Base-by-base conservation (phyloP, 2,797 vertebrate genomes). In the Harpagifer antarcticus region DNA sequence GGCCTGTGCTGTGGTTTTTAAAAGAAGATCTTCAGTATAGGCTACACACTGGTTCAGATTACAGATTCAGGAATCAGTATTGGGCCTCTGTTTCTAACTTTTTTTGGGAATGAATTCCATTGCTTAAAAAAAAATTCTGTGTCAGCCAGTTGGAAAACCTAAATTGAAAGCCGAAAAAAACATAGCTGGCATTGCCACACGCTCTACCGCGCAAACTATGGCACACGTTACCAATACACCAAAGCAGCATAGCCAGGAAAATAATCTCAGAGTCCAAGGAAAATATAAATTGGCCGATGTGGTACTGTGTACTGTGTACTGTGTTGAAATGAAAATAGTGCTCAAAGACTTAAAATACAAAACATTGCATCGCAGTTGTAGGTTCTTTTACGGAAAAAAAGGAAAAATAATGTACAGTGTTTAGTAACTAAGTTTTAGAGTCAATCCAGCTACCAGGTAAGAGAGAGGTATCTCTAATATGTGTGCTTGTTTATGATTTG, bases 191-290 rank as follows among this genome's bases (percentile, higher is more conserved):
- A 69, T 19, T 9, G 8, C 57, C 15, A 12, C 57, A 59, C 49
- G 56, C 37, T 74, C 17, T 31, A 37, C 55, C 19, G 40, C 17
- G 20, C 40, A 48, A 63, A 61, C 63, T 71, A 59, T 71, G 58
- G 47, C 49, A 43, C 62, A 55, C 20, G 8, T 31, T 13, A 11
- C 74, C 48, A 63, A 79, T 62, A 72, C 70, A 60, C 42, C 4
- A 84, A 76, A 81, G 53, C 69, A 23, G 59, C 58, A 42, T 43
- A 76, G 53, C 70, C 53, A 20, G 68, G 68, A 20, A 85, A 76
- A 81, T 78, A 80, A 76, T 55, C 33, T 63, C 65, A 53, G 31
- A 13, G 6, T 45, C 31, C 58, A 19, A n/a, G 60, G 72, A 73
- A 77, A 59, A 80, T 75, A 76, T 1, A 48, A 68, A 31, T 57